Evolutionary conservation across 2,113 vertebrate species (phyloP), one percentile per base, ranked within the genome.

Genomic region (Callipepla squamata): DNA sequence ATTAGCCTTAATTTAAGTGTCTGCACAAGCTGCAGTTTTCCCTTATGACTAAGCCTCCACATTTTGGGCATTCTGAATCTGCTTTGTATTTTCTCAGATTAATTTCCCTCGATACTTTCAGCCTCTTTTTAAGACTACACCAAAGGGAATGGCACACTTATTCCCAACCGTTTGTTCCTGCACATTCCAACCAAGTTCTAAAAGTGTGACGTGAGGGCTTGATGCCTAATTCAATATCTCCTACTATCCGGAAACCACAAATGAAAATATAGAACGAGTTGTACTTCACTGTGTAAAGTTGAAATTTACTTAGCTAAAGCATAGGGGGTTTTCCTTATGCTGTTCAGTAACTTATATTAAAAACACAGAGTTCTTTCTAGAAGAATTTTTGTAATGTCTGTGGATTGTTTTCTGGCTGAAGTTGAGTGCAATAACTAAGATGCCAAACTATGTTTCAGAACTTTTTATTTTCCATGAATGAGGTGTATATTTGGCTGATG

Each of bases 1-100:
- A 95, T 95, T 80, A 95, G 80, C 95, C 72, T 57, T 82, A 78
- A 94, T 95, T 90, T 80, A 85, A 74, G 61, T 50, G 72, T 88
- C 87, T 88, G 90, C 40, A 26, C 42, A 85, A 90, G 82, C 82
- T 87, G 57, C 82, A 77, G 55, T 76, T 62, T 65, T 65, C 79
- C 72, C 67, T 92, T 91, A 50, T 36, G 50, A 80, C 78, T 89
- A 30, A 92, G 63, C 59, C 59, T 85, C 42, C 42, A 20, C 0
- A 0, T 32, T 75, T 84, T 79, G 89, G 53, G 78, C 78, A 40
- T 89, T 92, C 62, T 34, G 58, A 84, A 62, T 50, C 84, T 89
- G 38, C 74, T 85, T 95, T 16, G 0, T 85, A 66, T 92, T 89
- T 89, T 48, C 69, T 76, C 59, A 79, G 89, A 87, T 70, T 84